Evolutionary conservation across 2,113 vertebrate genomes (phyloP), one percentile per base, ranked within the genome.

Genomic region (Halichoerus grypus): DNA sequence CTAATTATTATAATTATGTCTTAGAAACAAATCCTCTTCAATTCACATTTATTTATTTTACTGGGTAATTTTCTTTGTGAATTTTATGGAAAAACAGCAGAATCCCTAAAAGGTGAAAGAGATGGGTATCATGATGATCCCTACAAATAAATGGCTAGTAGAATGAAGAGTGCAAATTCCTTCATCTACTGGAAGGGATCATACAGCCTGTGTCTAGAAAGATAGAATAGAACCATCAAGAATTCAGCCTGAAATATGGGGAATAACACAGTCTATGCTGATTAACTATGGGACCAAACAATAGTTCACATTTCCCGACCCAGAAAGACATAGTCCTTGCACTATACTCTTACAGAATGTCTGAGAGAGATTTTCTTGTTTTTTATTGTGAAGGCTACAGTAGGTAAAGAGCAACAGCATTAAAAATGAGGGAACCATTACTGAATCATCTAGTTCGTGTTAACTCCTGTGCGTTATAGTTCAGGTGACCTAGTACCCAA

Each of bases 1-100:
- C 5, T 7, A 94, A 42, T 93, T 83, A 28, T 61, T 79, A 65
- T 36, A 89, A 49, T 79, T 85, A 59, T 79, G 18, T 33, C 13
- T 92, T 91, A 88, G 57, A 77, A 96, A 72, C 12, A 96, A 67
- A 36, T 69, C n/a, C 49, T 81, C 7, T 76, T 96, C 77, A 83
- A 77, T 72, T 95, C 18, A 95, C 16, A 91, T 49, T 94, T 72
- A 82, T 36, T 96, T 77, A 72, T 61, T 92, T 85, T 83, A 69
- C 2, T 74, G 8, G 18, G 12, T 49, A 82, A 83, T 72, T 91
- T 63, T 31, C 61, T 31, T 69, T 26, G 14, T 1, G 4, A 33
- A 80, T 94, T 92, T 91, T 94, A 63, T 91, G 9, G 26, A 21
- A 39, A 84, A 94, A 74, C 31, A 39, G 3, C 3, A 61, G 36